Evolutionary conservation across 2,113 vertebrate genomes (phyloP).

Genomic region (Phylloscopus whistleri): DNA sequence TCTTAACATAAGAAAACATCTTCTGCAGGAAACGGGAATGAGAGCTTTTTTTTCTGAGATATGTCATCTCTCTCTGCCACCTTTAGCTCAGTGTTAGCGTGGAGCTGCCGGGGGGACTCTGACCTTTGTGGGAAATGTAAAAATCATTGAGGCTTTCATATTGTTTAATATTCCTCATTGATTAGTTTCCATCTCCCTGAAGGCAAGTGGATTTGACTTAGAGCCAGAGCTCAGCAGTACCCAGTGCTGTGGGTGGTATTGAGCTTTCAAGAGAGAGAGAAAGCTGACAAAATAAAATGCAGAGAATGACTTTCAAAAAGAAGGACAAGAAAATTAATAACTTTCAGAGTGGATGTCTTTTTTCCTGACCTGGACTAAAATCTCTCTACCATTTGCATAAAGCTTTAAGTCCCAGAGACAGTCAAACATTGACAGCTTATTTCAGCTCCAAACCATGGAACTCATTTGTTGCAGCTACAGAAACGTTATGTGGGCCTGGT

Average conservation of each 20-base stretch:
- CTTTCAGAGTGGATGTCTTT: background rate
- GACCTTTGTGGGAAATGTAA: constrained; percentile 56
- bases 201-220: constrained; percentile 61
- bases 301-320: background rate
- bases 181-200: constrained; percentile 64
- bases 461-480: background rate
- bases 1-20: background rate
- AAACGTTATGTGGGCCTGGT: background rate
- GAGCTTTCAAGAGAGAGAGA: constrained; percentile 13
- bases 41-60: background rate
- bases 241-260: constrained; percentile 32
- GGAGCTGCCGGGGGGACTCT: background rate
- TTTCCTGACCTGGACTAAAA: constrained; percentile 12
- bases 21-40: background rate
- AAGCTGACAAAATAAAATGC: constrained; percentile 18
- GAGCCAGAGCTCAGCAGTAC: constrained; percentile 53
- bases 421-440: background rate
- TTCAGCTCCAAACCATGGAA: background rate
- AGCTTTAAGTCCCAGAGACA: background rate
- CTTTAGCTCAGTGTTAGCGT: background rate
- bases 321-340: background rate
- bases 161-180: constrained; percentile 68
- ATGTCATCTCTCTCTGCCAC: background rate
- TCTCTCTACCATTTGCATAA: background rate
- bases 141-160: constrained; percentile 42